Evolutionary conservation across 2,797 vertebrate genomes (phyloP).

Genomic region (Argya squamiceps): DNA sequence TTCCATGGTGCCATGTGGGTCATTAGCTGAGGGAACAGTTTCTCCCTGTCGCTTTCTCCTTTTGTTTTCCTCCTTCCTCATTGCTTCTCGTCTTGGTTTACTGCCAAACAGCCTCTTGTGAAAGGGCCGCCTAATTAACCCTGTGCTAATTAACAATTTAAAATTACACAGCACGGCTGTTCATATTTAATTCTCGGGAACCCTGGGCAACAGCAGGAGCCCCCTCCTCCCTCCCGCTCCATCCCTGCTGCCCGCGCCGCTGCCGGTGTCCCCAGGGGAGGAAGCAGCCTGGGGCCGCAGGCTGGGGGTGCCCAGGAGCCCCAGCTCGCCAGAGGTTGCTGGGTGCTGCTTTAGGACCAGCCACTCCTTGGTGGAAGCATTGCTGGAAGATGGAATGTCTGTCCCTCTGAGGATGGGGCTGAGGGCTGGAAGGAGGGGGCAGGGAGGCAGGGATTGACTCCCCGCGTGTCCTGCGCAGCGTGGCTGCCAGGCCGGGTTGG

Average conservation of each 20-base stretch:
- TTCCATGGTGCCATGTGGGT: conserved; percentile 18
- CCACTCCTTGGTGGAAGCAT: accelerated
- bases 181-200: conserved; percentile 90
- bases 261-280: background rate
- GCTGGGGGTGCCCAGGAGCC: background rate
- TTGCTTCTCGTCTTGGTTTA: conserved; percentile 79
- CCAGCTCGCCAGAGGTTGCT: background rate
- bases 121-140: conserved; percentile 97
- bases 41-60: conserved; percentile 73
- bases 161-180: conserved; percentile 93
- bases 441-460: accelerated
- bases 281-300: background rate
- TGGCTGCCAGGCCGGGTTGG: background rate
- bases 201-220: conserved; percentile 76
- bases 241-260: background rate
- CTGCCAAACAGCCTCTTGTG: conserved; percentile 83
- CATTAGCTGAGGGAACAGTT: conserved; percentile 67
- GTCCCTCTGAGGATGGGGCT: background rate
- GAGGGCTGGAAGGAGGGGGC: background rate
- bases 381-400: background rate
- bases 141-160: conserved; percentile 98
- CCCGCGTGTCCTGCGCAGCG: accelerated
- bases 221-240: conserved; percentile 16
- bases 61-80: conserved; percentile 80
- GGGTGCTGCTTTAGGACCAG: background rate